Evolutionary conservation across 2,113 vertebrate species (phyloP).

Genomic region (Semicossyphus pulcher): DNA sequence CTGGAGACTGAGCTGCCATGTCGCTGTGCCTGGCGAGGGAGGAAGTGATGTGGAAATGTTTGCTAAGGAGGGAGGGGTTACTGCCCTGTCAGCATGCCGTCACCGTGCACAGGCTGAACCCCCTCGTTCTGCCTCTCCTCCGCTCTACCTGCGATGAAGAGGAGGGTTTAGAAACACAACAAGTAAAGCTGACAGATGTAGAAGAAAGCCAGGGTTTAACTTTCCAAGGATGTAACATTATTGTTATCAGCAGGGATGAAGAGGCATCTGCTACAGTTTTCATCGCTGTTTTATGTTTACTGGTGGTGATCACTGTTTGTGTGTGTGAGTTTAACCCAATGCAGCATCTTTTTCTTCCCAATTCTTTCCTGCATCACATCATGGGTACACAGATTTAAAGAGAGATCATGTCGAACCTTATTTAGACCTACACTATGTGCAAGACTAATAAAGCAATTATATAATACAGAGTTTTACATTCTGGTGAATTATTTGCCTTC

Average conservation of each 20-base stretch:
- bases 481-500: too few relatives aligned
- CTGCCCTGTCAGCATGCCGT: constrained; percentile 64
- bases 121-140: background rate
- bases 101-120: constrained; percentile 41
- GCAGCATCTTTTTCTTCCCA: too few relatives aligned
- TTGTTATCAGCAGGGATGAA: constrained; percentile 1
- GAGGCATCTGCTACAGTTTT: too few relatives aligned
- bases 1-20: constrained; percentile 60
- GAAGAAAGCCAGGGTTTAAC: background rate
- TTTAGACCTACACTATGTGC: too few relatives aligned
- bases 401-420: too few relatives aligned
- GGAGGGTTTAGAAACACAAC: constrained; percentile 26
- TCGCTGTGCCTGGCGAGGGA: constrained; percentile 32
- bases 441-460: background rate
- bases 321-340: too few relatives aligned
- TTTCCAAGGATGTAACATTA: background rate
- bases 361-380: too few relatives aligned
- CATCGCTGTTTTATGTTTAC: too few relatives aligned
- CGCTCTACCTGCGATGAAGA: constrained; percentile 19
- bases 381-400: too few relatives aligned
- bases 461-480: too few relatives aligned
- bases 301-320: too few relatives aligned
- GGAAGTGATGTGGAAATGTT: constrained; percentile 65
- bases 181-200: constrained; percentile 14
- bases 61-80: constrained; percentile 64